Evolutionary conservation across 1,140 invertebrate genomes (phyloP).

Genomic region (Papilio polytes): DNA sequence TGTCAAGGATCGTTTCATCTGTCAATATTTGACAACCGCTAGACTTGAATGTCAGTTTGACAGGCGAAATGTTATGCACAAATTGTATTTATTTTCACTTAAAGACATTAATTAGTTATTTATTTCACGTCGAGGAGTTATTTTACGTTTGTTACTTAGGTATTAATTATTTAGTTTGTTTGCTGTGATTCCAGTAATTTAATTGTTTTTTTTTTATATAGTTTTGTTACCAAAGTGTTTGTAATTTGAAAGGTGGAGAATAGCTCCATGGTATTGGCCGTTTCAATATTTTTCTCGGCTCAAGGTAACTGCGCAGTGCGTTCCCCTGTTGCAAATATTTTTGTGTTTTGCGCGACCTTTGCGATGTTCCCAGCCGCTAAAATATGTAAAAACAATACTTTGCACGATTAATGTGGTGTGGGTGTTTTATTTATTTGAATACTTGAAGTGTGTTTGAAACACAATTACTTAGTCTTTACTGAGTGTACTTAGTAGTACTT

Average conservation of each 20-base stretch:
- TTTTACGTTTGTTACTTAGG: constrained; percentile 50
- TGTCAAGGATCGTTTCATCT: constrained; percentile 35
- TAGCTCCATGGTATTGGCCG: neutral
- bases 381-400: neutral
- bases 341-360: too few species aligned
- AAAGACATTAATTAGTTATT: constrained; percentile 44
- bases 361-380: too few species aligned
- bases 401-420: neutral
- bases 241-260: constrained; percentile 31
- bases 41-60: constrained; percentile 19
- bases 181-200: constrained; percentile 57
- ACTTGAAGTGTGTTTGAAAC: constrained; percentile 17
- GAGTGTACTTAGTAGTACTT: neutral
- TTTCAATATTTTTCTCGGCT: too few species aligned
- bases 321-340: too few species aligned
- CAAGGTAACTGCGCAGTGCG: too few species aligned
- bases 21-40: neutral
- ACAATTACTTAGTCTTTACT: neutral
- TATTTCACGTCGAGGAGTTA: constrained; percentile 44
- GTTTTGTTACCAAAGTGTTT: constrained; percentile 56
- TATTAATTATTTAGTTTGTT: constrained; percentile 49
- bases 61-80: constrained; percentile 16
- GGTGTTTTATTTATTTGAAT: constrained; percentile 26
- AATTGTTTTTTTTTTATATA: constrained; percentile 45
- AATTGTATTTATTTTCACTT: constrained; percentile 41